Evolutionary conservation across 2,113 vertebrate species (phyloP).

Genomic region (Limanda limanda): DNA sequence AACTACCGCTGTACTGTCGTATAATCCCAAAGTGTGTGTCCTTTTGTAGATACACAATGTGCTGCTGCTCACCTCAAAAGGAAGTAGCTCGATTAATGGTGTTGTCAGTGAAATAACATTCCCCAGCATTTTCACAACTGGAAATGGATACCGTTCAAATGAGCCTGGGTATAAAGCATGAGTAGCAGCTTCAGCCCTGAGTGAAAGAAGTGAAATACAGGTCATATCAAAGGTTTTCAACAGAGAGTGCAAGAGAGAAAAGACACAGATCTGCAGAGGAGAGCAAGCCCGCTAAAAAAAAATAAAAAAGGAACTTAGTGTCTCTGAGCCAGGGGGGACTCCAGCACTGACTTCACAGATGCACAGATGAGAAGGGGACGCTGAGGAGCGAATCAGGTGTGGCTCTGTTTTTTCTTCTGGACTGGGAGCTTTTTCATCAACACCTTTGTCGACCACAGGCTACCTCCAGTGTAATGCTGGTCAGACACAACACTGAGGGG

Average conservation of each 20-base stretch:
- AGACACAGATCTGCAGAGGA: background rate
- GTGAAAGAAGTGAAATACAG: constrained; percentile 7
- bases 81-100: background rate
- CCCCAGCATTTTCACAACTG: background rate
- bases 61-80: background rate
- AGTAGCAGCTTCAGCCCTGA: background rate
- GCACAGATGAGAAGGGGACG: background rate
- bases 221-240: background rate
- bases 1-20: constrained; percentile 72
- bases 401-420: background rate
- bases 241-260: background rate
- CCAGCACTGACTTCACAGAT: background rate
- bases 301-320: background rate
- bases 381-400: constrained; percentile 1
- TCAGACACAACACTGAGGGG: background rate
- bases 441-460: background rate
- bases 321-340: constrained; percentile 9
- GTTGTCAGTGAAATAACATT: background rate
- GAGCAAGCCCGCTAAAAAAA: background rate
- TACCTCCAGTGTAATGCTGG: background rate
- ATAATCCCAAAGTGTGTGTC: constrained; percentile 23
- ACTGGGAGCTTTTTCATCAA: background rate
- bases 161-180: background rate
- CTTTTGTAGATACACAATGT: background rate
- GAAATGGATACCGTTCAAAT: background rate